Evolutionary conservation across 2,797 vertebrate species (phyloP).

Genomic region (Tragelaphus eurycerus): DNA sequence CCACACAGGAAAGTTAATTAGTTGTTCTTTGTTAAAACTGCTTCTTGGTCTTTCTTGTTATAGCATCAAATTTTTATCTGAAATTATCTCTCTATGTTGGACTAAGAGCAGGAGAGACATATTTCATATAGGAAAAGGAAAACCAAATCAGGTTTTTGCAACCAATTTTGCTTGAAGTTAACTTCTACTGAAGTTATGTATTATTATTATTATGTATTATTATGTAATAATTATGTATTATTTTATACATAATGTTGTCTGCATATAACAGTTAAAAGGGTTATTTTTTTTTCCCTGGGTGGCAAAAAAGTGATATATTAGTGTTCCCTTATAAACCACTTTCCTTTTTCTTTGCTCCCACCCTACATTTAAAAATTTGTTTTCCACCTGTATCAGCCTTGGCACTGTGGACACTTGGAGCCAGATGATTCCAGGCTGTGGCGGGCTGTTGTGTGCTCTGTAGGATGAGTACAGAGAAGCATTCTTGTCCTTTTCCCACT

Average conservation of each 20-base stretch:
- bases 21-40: background rate
- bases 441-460: background rate
- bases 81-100: background rate
- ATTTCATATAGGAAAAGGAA: background rate
- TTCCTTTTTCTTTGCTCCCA: background rate
- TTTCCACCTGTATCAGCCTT: background rate
- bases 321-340: background rate
- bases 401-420: background rate
- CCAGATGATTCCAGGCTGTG: background rate
- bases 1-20: background rate
- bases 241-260: background rate
- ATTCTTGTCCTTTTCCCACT: background rate
- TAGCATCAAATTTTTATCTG: background rate
- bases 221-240: background rate
- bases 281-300: background rate
- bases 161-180: background rate
- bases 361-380: background rate
- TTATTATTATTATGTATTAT: no score
- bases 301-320: background rate
- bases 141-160: background rate
- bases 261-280: background rate
- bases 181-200: background rate
- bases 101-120: background rate
- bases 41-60: background rate
- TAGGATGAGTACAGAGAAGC: rapidly evolving